Evolutionary conservation across 2,797 vertebrate genomes (phyloP), one percentile per base, ranked within the genome.

Genomic region (Channallabes apus): DNA sequence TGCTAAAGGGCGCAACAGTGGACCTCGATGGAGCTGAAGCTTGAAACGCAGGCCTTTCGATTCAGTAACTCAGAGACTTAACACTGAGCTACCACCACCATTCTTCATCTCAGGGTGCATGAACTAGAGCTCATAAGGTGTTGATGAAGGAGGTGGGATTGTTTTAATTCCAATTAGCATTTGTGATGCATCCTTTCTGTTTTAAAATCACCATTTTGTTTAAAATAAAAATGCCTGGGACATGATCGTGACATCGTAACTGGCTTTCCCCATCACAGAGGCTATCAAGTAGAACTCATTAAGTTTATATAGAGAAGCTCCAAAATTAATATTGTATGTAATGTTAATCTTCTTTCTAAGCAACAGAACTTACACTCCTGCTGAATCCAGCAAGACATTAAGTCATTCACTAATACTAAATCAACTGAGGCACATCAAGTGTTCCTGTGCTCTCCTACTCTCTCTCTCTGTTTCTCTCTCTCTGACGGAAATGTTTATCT

Each of bases 401-500:
- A 91, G 85, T 88, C 91, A 89, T 94, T 93, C 92, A 90, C 91
- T 89, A 91, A 84, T 90, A 88, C 89, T 93, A 90, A 94, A 89
- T 94, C 90, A 91, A 90, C 5, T 84, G 64, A 79, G 93, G 93
- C 93, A 76, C 22, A 88, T 89, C 89, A 86, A 87, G 88, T 86
- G 29, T 64, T 51, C 38, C 69, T 75, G 75, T 58, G n/a, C 24
- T 67, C 46, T 51, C 46, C 9, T 9, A 2, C 9, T 46, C 41
- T 46, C 46, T 46, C 46, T 46, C 8, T 46, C 46, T 51, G 2
- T 51, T 1, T 51, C 11, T 51, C 20, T 71, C 56, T 71, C 24
- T 2, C 24, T 67, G 11, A 56, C 68, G 72, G 61, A 93, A 93
- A 93, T 94, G 93, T 95, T 95, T 95, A 94, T 94, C 91, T 93